Conservation (phyloP, 2,797 vertebrate species). For the Spizella passerina region DNA sequence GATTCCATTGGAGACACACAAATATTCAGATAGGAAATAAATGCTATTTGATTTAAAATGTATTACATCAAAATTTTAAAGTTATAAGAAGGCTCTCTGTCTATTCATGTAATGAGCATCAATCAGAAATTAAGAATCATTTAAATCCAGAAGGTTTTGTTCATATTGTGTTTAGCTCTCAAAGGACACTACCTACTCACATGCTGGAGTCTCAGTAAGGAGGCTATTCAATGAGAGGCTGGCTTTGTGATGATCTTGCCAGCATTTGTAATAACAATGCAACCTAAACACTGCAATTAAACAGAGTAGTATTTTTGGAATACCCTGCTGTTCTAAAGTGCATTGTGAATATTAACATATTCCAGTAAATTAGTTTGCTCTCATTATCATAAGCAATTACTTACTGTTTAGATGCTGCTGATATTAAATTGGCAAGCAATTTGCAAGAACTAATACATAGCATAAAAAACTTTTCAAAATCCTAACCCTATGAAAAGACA, state of each 20-base stretch:
- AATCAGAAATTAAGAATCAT: conserved; percentile 63
- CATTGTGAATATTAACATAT: conserved; percentile 83
- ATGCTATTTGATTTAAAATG: conserved; percentile 38
- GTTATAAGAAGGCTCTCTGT: background rate
- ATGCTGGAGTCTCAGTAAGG: conserved; percentile 73
- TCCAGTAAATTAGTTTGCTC: conserved; percentile 81
- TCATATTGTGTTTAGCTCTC: conserved; percentile 46
- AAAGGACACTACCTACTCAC: conserved; percentile 74
- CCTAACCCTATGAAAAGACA: conserved; percentile 53
- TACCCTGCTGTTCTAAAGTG: conserved; percentile 73
- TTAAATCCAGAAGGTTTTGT: conserved; percentile 18
- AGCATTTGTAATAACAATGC: conserved; percentile 54
- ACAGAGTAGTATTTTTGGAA: conserved; percentile 75
- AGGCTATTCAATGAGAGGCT: conserved; percentile 64
- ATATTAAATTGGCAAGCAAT: conserved; percentile 81
- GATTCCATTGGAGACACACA: background rate
- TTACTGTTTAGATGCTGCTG: conserved; percentile 81
- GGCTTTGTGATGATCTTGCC: conserved; percentile 74
- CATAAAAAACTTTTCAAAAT: conserved; percentile 61
- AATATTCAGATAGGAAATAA: background rate
- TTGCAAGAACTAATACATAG: conserved; percentile 79
- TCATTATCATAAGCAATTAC: conserved; percentile 87
- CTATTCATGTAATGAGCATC: background rate
- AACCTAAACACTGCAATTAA: conserved; percentile 72
- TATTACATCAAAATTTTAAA: conserved; percentile 58